These are phyloP conservation scores for Thysanoteuthis rhombus DNA, from an alignment of 2,888 invertebrate species.

Conservation along the genomic window DNA sequence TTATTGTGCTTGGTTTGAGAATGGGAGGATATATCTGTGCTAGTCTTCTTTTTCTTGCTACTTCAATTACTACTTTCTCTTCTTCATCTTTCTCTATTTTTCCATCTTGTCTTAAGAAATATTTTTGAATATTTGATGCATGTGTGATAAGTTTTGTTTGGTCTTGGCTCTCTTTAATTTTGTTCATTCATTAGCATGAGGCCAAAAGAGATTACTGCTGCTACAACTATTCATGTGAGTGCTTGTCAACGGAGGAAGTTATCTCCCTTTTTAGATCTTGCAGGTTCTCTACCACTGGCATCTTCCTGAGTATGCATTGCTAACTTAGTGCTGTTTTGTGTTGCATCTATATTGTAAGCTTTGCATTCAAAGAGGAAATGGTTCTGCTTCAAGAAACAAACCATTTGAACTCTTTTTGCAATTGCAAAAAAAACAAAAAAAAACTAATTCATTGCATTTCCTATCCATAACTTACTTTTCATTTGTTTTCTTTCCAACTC, in stretches of 20 bases:
- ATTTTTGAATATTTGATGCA: neutral
- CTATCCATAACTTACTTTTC: slow-evolving; percentile 1
- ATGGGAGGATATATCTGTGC: neutral
- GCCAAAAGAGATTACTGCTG: neutral
- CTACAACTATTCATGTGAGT: neutral
- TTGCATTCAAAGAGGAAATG: neutral
- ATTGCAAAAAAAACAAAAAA: neutral
- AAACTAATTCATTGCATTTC: neutral
- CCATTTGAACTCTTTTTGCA: neutral
- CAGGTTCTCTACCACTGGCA: neutral
- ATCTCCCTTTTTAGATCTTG: neutral
- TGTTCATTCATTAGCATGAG: neutral
- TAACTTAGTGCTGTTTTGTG: neutral
- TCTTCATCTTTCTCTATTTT: neutral
- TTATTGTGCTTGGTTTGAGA: neutral
- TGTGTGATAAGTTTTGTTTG: slow-evolving; percentile 12
- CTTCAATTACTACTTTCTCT: neutral
- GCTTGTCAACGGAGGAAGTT: neutral
- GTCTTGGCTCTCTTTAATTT: neutral
- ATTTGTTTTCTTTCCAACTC: slow-evolving; percentile 20
- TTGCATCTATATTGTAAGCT: slow-evolving; percentile 12
- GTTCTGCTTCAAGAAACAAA: neutral
- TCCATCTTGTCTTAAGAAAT: neutral
- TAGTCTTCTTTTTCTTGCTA: neutral
- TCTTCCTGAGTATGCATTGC: neutral